Evolutionary conservation across 2,888 invertebrate species (phyloP).

Genomic region (Drosophila bunnanda): DNA sequence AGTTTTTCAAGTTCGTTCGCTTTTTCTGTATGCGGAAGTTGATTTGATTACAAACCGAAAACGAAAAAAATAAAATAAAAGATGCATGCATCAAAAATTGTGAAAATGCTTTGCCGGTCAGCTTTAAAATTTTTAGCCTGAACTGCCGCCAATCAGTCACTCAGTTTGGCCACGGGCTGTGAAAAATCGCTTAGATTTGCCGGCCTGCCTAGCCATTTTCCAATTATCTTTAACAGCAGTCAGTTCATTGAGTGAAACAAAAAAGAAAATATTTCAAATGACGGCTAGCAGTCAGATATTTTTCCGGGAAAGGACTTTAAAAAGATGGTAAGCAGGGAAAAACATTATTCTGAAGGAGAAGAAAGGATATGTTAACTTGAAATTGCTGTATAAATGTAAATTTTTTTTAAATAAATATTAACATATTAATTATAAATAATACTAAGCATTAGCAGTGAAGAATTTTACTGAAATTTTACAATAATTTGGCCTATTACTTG

Average conservation of each 20-base stretch:
- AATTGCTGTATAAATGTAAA: no score
- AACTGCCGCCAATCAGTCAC: conserved; percentile 28
- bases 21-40: conserved; percentile 51
- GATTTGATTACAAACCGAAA: conserved; percentile 45
- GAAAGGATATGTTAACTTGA: no score
- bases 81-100: conserved; percentile 36
- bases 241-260: conserved; percentile 14
- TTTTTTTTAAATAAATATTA: no score
- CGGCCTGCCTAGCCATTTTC: conserved; percentile 8
- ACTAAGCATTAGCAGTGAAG: no score
- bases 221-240: conserved; percentile 30
- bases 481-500: no score
- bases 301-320: conserved; percentile 9
- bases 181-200: conserved; percentile 35
- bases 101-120: conserved; percentile 15
- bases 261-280: conserved; percentile 13
- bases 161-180: conserved; percentile 31
- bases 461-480: no score
- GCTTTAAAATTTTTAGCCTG: not conserved
- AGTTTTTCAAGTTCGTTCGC: conserved; percentile 65
- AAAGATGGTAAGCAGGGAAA: not conserved
- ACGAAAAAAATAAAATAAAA: conserved; percentile 10
- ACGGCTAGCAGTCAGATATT: not conserved
- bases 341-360: no score
- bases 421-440: no score